A percentile compares a stretch with the other conserved stretches of the same genome.
Evolutionary conservation across 2,113 vertebrate genomes (phyloP).

Genomic region (Elephantulus edwardii): DNA sequence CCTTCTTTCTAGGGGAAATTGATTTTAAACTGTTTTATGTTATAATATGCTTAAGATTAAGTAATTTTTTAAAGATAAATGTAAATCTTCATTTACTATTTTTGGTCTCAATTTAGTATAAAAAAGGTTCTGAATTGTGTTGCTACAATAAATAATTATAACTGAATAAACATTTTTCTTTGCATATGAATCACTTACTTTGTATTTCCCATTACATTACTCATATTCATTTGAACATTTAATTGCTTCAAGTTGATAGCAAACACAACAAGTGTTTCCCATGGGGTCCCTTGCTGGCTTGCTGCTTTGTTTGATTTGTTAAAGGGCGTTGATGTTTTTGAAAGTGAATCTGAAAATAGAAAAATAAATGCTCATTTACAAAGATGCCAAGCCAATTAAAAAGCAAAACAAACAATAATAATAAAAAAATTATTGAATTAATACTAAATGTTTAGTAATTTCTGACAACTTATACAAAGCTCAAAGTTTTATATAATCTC

Average conservation of each 20-base stretch:
- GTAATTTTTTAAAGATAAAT: slow-evolving; percentile 25
- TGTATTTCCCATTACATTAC: slow-evolving; percentile 99
- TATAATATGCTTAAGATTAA: not conserved
- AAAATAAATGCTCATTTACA: slow-evolving; percentile 29
- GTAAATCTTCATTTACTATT: not conserved
- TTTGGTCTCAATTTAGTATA: slow-evolving; percentile 35
- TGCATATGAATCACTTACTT: slow-evolving; percentile 87
- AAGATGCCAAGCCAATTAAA: slow-evolving; percentile 12
- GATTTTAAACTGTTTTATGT: slow-evolving; percentile 2
- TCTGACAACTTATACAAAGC: not conserved
- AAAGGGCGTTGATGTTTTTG: slow-evolving; percentile 95
- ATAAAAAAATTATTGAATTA: too few species aligned
- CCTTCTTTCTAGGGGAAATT: not conserved
- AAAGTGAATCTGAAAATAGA: slow-evolving; percentile 88
- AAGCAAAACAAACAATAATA: slow-evolving; percentile 21
- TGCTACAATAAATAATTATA: slow-evolving; percentile 36
- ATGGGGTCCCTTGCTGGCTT: slow-evolving; percentile 93
- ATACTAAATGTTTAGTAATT: not conserved
- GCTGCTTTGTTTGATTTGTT: slow-evolving; percentile 92
- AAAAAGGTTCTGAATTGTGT: slow-evolving; percentile 5
- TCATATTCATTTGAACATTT: slow-evolving; percentile 99
- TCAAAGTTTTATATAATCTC: not conserved
- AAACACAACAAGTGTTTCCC: slow-evolving; percentile 98
- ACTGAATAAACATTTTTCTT: not conserved
- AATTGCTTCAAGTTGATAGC: slow-evolving; percentile 98